Conservation (phyloP, 2,113 vertebrate genomes). For the Trogon surrucura region DNA sequence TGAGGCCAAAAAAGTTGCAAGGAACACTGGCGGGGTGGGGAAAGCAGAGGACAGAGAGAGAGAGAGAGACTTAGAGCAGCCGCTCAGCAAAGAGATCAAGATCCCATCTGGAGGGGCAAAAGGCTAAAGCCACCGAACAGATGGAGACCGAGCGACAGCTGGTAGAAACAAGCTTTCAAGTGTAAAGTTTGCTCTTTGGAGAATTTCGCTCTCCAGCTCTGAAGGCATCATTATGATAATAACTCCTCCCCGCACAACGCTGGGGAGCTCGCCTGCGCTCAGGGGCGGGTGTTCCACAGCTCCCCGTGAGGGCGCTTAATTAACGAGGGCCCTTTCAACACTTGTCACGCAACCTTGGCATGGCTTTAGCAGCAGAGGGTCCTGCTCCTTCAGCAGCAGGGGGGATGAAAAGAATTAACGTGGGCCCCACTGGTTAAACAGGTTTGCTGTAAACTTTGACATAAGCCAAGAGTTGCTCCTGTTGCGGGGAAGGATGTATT, state of each 20-base stretch:
- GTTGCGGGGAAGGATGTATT: neutral
- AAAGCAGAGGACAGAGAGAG: neutral
- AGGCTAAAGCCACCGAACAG: slow-evolving; percentile 73
- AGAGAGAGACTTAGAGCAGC: neutral
- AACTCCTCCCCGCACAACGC: slow-evolving; percentile 12
- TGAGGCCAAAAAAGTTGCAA: slow-evolving; percentile 15
- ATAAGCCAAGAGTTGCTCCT: neutral
- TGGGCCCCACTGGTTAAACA: neutral
- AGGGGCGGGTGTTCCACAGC: neutral
- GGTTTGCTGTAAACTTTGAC: neutral
- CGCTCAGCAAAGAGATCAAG: slow-evolving; percentile 61
- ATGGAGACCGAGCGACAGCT: slow-evolving; percentile 76
- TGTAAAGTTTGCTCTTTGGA: slow-evolving; percentile 75
- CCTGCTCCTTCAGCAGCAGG: neutral
- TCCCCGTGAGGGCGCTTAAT: neutral
- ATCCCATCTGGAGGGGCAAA: slow-evolving; percentile 73
- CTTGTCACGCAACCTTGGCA: slow-evolving; percentile 22
- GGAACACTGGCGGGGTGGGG: neutral
- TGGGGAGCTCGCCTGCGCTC: slow-evolving; percentile 1
- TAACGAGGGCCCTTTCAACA: slow-evolving; percentile 46
- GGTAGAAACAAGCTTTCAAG: slow-evolving; percentile 77
- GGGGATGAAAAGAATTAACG: neutral
- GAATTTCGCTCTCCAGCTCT: slow-evolving; percentile 57
- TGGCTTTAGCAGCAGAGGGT: slow-evolving; percentile 1
- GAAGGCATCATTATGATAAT: slow-evolving; percentile 59